phyloP scores from a whole-genome alignment of 2,113 vertebrate species.

The Athene cunicularia region DNA sequence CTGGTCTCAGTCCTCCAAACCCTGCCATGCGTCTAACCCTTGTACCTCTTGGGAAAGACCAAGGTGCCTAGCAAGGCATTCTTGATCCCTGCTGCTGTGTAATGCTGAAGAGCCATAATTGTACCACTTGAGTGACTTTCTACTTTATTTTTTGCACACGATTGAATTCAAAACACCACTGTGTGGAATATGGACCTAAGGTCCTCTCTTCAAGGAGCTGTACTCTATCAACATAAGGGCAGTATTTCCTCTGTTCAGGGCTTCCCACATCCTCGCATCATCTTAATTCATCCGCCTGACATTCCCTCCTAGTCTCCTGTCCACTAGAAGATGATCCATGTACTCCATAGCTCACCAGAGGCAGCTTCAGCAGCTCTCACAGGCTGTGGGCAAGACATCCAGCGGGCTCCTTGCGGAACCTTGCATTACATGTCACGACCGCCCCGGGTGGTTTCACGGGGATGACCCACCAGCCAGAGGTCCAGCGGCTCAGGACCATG shows the following conservation, averaged over 20 bases:
- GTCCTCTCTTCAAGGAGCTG: not conserved
- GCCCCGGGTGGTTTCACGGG: accelerated
- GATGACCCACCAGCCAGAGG: not conserved
- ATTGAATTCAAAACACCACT: not conserved
- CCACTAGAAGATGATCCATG: not conserved
- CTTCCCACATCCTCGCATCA: not conserved
- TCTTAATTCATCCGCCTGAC: not conserved
- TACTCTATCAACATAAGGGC: not conserved
- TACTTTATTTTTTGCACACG: accelerated
- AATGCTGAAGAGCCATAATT: not conserved
- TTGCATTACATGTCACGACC: accelerated
- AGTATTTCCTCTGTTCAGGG: not conserved
- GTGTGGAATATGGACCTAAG: not conserved
- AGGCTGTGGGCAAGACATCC: not conserved
- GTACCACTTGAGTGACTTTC: not conserved
- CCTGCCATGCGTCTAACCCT: accelerated
- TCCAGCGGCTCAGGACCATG: accelerated
- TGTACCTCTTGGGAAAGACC: not conserved
- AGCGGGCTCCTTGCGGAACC: accelerated
- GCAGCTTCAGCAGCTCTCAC: not conserved
- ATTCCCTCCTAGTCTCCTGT: not conserved
- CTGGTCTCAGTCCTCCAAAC: not conserved
- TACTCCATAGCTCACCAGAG: not conserved
- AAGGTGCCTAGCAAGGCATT: not conserved
- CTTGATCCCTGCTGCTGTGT: not conserved